Evolutionary conservation across 2,113 vertebrate species (phyloP).

Genomic region (Thalassoma bifasciatum): DNA sequence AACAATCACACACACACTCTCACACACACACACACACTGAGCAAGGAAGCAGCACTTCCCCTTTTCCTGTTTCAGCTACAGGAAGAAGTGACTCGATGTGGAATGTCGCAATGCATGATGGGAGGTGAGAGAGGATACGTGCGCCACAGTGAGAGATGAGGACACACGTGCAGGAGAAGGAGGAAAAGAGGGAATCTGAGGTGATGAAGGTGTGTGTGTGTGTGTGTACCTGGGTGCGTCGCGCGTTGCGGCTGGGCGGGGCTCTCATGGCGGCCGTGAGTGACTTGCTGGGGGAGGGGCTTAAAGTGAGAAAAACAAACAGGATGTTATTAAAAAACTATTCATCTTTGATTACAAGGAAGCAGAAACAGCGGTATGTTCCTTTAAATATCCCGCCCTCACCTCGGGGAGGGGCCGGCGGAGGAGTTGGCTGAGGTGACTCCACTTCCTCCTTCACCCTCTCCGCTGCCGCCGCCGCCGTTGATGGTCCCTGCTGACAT

Average conservation of each 20-base stretch:
- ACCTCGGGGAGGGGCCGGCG: constrained; percentile 82
- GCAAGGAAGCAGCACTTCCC: constrained; percentile 46
- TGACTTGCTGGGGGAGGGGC: constrained; percentile 73
- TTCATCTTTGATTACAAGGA: too few species aligned
- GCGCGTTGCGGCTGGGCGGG: constrained; percentile 87
- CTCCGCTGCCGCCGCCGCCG: constrained; percentile 83
- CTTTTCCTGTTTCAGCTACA: constrained; percentile 59
- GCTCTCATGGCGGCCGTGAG: constrained; percentile 85
- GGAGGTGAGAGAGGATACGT: constrained; percentile 14
- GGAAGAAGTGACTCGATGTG: constrained; percentile 53
- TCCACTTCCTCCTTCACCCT: constrained; percentile 68
- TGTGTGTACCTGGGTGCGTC: constrained; percentile 88
- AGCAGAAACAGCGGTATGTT: background rate
- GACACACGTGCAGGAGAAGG: too few species aligned
- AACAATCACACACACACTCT: constrained; percentile 14
- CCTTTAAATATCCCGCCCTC: background rate
- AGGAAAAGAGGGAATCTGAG: too few species aligned
- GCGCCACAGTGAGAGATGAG: background rate
- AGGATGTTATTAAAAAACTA: background rate
- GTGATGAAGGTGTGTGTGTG: too few species aligned
- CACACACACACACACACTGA: background rate
- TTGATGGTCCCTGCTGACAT: constrained; percentile 88
- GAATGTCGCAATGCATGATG: constrained; percentile 63
- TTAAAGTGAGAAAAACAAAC: constrained; percentile 15
- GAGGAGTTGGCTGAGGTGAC: constrained; percentile 65